phyloP scores from a whole-genome alignment of 2,113 vertebrate species.

The Crotophaga sulcirostris region DNA sequence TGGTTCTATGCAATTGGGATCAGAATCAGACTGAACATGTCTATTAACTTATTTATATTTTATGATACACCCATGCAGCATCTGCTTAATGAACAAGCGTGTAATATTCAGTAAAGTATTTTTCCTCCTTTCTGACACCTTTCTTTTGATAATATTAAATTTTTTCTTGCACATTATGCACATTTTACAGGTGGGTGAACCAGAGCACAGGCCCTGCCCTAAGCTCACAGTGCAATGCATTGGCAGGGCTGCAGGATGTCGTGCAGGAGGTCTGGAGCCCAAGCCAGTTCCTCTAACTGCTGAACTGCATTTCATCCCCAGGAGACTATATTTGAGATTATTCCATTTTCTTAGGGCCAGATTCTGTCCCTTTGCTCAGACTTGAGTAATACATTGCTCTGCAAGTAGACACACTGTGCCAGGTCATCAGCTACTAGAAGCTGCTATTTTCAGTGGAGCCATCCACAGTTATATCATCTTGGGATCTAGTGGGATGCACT shows the following conservation, averaged over 20 bases:
- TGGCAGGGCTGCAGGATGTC: slow-evolving; percentile 26
- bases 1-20: not conserved
- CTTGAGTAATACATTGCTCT: not conserved
- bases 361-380: slow-evolving; percentile 10
- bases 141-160: not conserved
- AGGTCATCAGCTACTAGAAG: not conserved
- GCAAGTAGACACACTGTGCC: not conserved
- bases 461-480: not conserved
- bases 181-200: not conserved
- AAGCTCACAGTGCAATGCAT: not conserved
- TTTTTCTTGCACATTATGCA: not conserved
- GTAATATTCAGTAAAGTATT: not conserved
- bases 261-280: slow-evolving; percentile 52
- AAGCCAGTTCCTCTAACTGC: slow-evolving; percentile 32
- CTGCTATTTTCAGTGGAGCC: not conserved
- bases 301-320: not conserved
- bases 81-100: not conserved
- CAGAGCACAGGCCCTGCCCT: not conserved
- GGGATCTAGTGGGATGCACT: not conserved
- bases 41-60: not conserved
- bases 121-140: not conserved
- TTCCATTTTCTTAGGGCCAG: not conserved
- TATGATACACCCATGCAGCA: not conserved
- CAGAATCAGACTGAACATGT: not conserved
- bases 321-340: not conserved